These are phyloP conservation scores for Trachemys scripta DNA, from an alignment of 2,113 vertebrate species.

Conservation along the genomic window DNA sequence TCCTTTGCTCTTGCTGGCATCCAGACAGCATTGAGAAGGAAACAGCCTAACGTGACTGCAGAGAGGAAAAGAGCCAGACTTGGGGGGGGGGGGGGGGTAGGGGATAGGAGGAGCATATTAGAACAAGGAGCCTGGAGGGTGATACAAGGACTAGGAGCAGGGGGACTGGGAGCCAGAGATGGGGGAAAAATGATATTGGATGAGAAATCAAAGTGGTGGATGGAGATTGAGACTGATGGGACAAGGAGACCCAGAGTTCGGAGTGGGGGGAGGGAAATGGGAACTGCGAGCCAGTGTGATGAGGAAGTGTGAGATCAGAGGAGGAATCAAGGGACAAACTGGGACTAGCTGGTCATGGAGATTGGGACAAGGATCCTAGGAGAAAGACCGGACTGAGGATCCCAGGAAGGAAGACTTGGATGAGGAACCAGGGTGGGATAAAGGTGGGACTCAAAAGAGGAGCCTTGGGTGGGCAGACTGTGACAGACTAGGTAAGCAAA, in stretches of 20 bases:
- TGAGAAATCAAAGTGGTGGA: background rate
- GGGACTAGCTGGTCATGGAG: background rate
- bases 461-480: background rate
- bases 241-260: too few relatives aligned
- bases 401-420: background rate
- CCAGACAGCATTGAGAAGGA: background rate
- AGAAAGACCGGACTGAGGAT: background rate
- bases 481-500: background rate
- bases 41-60: background rate
- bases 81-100: too few relatives aligned
- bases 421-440: background rate
- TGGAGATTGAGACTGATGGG: too few relatives aligned
- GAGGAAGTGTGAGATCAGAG: background rate
- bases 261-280: background rate
- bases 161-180: too few relatives aligned
- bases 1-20: background rate
- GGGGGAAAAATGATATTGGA: rapidly evolving
- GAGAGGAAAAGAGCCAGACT: too few relatives aligned
- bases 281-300: background rate
- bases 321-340: rapidly evolving
- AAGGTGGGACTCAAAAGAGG: background rate
- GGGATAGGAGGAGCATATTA: too few relatives aligned
- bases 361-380: background rate
- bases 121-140: too few relatives aligned
- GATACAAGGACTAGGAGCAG: too few relatives aligned